Base-by-base conservation (phyloP, 2,113 vertebrate genomes). In the Cyprinodon tularosa region DNA sequence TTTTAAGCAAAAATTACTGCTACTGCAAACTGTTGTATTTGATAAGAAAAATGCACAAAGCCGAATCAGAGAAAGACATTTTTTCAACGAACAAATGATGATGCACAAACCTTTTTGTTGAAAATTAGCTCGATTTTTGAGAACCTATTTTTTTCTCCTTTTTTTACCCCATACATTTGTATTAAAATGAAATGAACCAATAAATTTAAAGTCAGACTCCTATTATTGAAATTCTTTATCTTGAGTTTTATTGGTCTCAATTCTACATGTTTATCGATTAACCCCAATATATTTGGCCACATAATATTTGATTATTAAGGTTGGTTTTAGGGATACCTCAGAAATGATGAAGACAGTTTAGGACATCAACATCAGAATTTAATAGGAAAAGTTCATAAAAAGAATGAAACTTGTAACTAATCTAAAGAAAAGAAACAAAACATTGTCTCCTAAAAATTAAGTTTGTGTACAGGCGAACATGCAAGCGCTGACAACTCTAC, bases 221-320 rank as follows among this genome's bases (percentile, higher is more conserved):
- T 8, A 67, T 65, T 80, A 78, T 84, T 84, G 76, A 89, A 76
- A 82, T 68, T 70, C 61, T 47, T 47, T 22, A 69, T 59, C 14
- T 45, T 67, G 53, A 12, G 4, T 44, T 47, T 57, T 22, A 72
- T 71, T 65, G 73, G 14, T 77, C 76, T 62, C 48, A 36, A 45
- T 74, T 10, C 42, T 76, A 59, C 5, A 63, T 48, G 42, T 50
- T 44, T 15, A 68, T 40, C 29, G 20, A 38, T 3, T 22, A 72
- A 29, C 29, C n/a, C 40, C n/a, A 4, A 38, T 61, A 12, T 48
- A 53, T 84, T 74, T 72, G 82, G 77, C 71, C 68, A 66, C 22
- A 29, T 40, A 11, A 66, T 22, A 9, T 62, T 29, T 61, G 40
- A 6, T 38, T 53, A 2, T 53, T 72, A 13, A 65, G 12, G 37